Base-by-base conservation (phyloP, 2,797 vertebrate genomes). In the Manis pentadactyla region DNA sequence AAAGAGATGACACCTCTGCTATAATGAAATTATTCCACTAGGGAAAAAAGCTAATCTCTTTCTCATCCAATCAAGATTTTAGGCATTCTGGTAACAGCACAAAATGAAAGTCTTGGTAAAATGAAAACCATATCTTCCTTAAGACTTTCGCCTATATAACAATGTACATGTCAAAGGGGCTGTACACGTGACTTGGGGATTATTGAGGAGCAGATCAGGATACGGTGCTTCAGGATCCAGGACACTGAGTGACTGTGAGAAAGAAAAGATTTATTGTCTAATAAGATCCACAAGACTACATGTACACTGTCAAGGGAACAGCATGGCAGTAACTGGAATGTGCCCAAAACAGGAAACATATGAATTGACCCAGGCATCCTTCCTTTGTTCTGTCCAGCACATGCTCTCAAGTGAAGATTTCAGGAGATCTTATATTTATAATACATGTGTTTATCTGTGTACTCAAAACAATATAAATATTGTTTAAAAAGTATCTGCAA, bases 21-120 rank as follows among this genome's bases (percentile, higher is more conserved):
- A 68, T 53, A 96, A 95, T 81, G 49, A 95, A 94, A 92, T 92
- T 87, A 94, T 96, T 95, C 27, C 84, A 96, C 59, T 55, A 90
- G 68, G 87, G 66, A 73, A 90, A 46, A 96, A 93, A 69, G 34
- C 27, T 94, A 75, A 95, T 93, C 46, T 90, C 57, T 21, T 95
- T 94, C n/a, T 51, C 29, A 95, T n/a, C 21, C 69, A 96, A 69
- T 95, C 93, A 96, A 51, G 39, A 86, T 83, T 74, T 81, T 83
- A 82, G 93, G 19, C 53, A 68, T 93, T 85, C 53, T 74, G 37
- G 53, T 34, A 93, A 49, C n/a, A 95, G 73, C 64, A 73, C 66
- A 37, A 92, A 37, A 93, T 57, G 23, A 86, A 92, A 96, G 27
- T 82, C 69, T 95, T 88, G 21, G 39, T 85, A 77, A 73, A 87